A percentile compares a stretch with the other conserved stretches of the same genome.
Evolutionary conservation across 1,140 invertebrate species (phyloP).

Genomic region (Lepidurus apus): DNA sequence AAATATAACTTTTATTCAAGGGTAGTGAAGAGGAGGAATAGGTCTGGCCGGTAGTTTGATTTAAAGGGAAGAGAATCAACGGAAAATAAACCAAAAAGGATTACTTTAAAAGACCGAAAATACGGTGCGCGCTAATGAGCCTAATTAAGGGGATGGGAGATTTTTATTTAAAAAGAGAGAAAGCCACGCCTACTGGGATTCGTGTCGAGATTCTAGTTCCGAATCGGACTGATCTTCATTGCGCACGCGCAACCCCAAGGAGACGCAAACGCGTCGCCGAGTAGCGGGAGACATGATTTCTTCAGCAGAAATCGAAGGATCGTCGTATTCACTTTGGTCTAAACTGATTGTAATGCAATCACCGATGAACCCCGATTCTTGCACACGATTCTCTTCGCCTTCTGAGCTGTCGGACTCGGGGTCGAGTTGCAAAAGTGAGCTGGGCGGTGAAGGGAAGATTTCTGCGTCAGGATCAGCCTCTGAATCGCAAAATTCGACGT

Average conservation of each 20-base stretch:
- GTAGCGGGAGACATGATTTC: not conserved
- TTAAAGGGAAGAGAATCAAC: slow-evolving; percentile 3
- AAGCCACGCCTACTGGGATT: slow-evolving; percentile 9
- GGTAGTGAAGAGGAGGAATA: slow-evolving; percentile 21
- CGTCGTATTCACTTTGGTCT: not conserved
- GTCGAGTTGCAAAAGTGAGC: slow-evolving; percentile 24
- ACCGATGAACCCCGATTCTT: not conserved
- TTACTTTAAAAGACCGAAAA: not conserved
- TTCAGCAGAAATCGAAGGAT: slow-evolving; percentile 14
- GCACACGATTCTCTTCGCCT: not conserved
- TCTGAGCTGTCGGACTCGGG: not conserved
- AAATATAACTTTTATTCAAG: not conserved
- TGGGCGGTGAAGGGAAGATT: slow-evolving; percentile 32
- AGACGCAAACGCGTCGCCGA: not conserved
- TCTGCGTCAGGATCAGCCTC: slow-evolving; percentile 14
- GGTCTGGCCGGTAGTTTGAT: slow-evolving; percentile 33
- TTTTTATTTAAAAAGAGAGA: not conserved
- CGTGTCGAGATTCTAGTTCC: not conserved
- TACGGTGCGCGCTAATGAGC: not conserved
- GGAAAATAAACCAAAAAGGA: slow-evolving; percentile 22
- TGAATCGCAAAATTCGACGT: not conserved
- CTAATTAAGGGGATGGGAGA: not conserved
- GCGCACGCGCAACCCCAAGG: not conserved
- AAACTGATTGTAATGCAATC: slow-evolving; percentile 6
- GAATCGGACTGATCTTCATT: slow-evolving; percentile 9